These are phyloP conservation scores for Paradisaea rubra DNA, from an alignment of 2,113 vertebrate species.

Conservation along the genomic window DNA sequence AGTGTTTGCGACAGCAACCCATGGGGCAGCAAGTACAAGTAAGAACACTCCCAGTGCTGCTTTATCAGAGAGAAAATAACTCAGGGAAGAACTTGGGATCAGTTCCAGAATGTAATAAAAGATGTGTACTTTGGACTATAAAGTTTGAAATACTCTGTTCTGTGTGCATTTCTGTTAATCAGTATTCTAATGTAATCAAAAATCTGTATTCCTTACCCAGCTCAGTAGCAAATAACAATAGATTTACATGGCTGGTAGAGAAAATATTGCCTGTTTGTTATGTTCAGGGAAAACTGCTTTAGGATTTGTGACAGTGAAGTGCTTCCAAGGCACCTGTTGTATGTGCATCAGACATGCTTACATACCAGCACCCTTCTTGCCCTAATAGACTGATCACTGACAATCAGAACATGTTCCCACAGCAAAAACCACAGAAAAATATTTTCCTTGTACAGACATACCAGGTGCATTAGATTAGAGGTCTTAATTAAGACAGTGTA, in stretches of 20 bases:
- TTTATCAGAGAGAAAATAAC: not conserved
- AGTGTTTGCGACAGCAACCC: not conserved
- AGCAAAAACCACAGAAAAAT: not conserved
- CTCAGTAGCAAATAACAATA: not conserved
- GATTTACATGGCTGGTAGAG: not conserved
- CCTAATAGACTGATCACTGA: not conserved
- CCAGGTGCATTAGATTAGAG: not conserved
- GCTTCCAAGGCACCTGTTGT: not conserved
- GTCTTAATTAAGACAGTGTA: not conserved
- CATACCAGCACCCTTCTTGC: not conserved
- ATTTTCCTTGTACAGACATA: not conserved
- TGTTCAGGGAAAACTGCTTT: not conserved
- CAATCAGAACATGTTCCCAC: not conserved
- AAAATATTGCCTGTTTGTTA: not conserved
- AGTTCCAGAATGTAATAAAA: not conserved
- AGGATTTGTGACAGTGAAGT: not conserved
- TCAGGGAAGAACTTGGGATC: not conserved
- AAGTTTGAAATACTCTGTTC: not conserved
- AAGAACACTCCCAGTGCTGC: not conserved
- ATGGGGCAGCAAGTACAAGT: not conserved
- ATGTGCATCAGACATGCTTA: not conserved
- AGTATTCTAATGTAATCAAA: not conserved
- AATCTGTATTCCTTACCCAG: not conserved
- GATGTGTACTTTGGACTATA: not conserved
- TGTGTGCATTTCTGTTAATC: not conserved